A percentile compares a stretch with the other conserved stretches of the same genome.
Conservation (phyloP, 2,888 invertebrate species). For the Trissolcus japonicus region DNA sequence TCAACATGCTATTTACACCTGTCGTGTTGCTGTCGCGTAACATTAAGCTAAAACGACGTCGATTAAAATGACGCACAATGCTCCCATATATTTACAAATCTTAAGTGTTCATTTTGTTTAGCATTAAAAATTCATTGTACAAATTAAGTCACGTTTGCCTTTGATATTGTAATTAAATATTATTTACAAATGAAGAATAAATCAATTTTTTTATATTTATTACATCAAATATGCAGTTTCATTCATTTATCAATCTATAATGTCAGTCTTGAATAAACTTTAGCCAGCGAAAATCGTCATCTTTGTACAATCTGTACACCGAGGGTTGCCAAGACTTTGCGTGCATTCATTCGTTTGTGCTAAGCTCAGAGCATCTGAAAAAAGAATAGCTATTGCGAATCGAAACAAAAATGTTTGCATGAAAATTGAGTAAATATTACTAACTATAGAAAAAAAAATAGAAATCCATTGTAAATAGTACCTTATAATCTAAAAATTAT, state of each 20-base stretch:
- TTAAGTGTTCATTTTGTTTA: conserved; percentile 39
- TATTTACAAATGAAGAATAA: conserved; percentile 74
- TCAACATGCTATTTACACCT: conserved; percentile 52
- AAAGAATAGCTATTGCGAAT: conserved; percentile 31
- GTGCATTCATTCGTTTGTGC: conserved; percentile 51
- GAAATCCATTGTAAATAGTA: too few relatives aligned
- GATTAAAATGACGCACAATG: conserved; percentile 46
- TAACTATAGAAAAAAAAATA: not conserved
- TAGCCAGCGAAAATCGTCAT: conserved; percentile 67
- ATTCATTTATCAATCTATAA: conserved; percentile 70
- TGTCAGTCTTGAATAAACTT: conserved; percentile 75
- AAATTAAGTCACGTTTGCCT: conserved; percentile 75
- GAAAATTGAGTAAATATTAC: too few relatives aligned
- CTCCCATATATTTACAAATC: conserved; percentile 52
- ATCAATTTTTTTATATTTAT: conserved; percentile 68
- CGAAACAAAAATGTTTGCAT: too few relatives aligned
- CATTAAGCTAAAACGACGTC: conserved; percentile 39
- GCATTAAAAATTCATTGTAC: conserved; percentile 61
- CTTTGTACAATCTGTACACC: conserved; percentile 65
- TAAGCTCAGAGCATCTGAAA: conserved; percentile 50
- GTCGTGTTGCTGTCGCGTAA: conserved; percentile 20
- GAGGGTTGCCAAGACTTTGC: conserved; percentile 61
- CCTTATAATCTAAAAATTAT: too few relatives aligned
- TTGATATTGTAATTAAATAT: conserved; percentile 73
- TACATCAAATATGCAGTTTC: conserved; percentile 74